phyloP scores from a whole-genome alignment of 1,140 invertebrate species.

The Nylanderia fulva region DNA sequence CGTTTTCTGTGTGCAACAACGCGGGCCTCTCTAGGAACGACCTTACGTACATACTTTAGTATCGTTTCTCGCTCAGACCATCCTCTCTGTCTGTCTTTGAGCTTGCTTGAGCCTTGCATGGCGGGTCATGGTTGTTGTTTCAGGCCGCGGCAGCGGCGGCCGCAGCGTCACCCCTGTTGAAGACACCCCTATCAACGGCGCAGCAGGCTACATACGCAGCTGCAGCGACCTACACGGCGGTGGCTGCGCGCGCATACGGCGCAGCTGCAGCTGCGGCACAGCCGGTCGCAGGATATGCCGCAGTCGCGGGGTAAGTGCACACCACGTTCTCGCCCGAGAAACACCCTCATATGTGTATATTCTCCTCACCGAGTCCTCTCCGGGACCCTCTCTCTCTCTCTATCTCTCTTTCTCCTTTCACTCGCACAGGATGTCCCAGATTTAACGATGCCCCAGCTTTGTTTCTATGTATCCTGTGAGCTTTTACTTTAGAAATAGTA shows the following conservation, averaged over 20 bases:
- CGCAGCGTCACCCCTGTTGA: slow-evolving; percentile 89
- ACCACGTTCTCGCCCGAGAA: slow-evolving; percentile 32
- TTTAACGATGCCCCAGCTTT: background rate
- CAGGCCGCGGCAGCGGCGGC: slow-evolving; percentile 89
- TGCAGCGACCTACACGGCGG: slow-evolving; percentile 93
- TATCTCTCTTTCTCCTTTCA: background rate
- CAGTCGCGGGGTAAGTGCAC: slow-evolving; percentile 89
- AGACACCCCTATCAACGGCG: slow-evolving; percentile 90
- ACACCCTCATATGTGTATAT: background rate
- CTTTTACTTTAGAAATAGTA: no score
- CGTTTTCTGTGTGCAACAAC: slow-evolving; percentile 50
- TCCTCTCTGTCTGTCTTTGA: slow-evolving; percentile 73
- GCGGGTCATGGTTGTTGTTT: slow-evolving; percentile 86
- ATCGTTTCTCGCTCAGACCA: slow-evolving; percentile 69
- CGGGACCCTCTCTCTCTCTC: slow-evolving; percentile 1
- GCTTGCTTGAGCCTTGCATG: slow-evolving; percentile 86
- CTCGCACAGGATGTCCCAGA: slow-evolving; percentile 10
- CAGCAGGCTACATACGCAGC: slow-evolving; percentile 93
- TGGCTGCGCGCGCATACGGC: slow-evolving; percentile 91
- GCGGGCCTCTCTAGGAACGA: slow-evolving; percentile 51
- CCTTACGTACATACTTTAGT: slow-evolving; percentile 53
- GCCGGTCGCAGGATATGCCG: slow-evolving; percentile 88
- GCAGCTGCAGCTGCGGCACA: slow-evolving; percentile 90
- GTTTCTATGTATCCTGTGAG: no score
- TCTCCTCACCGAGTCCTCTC: slow-evolving; percentile 50